Evolutionary conservation across 2,113 vertebrate species (phyloP).

Genomic region (Falco punctatus): DNA sequence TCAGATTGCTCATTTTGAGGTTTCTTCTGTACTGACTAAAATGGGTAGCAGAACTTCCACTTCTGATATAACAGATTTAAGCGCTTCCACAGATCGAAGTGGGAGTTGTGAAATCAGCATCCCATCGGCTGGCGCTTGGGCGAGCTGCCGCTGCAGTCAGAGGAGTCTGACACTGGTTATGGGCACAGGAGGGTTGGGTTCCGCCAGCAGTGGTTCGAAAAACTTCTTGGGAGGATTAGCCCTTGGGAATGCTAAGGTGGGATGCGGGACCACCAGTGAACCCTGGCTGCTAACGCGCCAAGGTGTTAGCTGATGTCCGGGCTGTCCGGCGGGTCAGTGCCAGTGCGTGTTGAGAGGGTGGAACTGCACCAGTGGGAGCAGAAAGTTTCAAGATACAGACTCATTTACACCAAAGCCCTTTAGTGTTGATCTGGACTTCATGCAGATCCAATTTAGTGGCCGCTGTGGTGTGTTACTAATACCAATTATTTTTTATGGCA

Average conservation of each 20-base stretch:
- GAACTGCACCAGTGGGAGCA: neutral
- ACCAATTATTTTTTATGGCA: neutral
- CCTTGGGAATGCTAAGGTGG: neutral
- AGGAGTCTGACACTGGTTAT: neutral
- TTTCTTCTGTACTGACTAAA: neutral
- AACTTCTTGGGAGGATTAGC: neutral
- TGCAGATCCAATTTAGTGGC: neutral
- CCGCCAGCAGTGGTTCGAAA: neutral
- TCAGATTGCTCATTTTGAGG: neutral
- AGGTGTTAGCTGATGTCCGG: neutral
- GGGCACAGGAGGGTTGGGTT: neutral
- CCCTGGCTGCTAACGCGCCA: neutral
- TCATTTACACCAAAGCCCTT: neutral
- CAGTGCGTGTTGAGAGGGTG: neutral
- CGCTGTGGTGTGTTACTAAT: neutral
- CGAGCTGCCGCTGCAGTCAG: neutral
- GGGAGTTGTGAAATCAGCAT: accelerated
- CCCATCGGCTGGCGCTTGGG: accelerated
- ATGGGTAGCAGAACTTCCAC: neutral
- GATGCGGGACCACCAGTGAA: neutral
- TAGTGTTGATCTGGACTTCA: neutral
- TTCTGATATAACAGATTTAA: neutral
- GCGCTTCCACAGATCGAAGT: neutral
- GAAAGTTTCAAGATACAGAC: neutral
- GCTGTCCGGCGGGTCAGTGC: neutral